phyloP scores from a whole-genome alignment of 2,888 invertebrate genomes.

The Temnothorax ravouxi region DNA sequence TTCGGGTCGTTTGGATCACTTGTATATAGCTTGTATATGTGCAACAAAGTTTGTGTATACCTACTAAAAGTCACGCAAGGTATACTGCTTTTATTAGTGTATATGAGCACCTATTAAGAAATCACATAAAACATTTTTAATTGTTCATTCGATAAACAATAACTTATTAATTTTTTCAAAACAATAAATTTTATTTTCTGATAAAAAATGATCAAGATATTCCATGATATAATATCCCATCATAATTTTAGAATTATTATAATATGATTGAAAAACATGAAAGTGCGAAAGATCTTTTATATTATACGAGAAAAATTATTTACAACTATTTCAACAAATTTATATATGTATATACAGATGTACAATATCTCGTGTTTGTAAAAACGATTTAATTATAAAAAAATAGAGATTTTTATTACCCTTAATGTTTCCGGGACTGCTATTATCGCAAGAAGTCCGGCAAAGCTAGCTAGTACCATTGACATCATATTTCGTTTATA shows the following conservation, averaged over 20 bases:
- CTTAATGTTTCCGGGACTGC: constrained; percentile 91
- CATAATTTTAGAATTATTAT: background rate
- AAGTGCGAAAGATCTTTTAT: background rate
- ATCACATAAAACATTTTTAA: background rate
- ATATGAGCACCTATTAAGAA: constrained; percentile 86
- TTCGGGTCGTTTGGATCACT: constrained; percentile 86
- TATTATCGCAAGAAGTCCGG: constrained; percentile 92
- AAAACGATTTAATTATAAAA: background rate
- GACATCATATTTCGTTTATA: constrained; percentile 90
- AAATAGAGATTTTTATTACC: constrained; percentile 82
- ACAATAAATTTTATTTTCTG: background rate
- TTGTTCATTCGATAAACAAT: background rate
- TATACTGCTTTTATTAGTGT: constrained; percentile 90
- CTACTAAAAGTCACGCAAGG: constrained; percentile 90
- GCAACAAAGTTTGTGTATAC: constrained; percentile 92
- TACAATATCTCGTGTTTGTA: background rate
- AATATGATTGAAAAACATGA: background rate
- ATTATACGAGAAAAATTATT: background rate
- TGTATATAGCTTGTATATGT: constrained; percentile 91
- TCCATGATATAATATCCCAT: background rate
- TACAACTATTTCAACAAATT: background rate
- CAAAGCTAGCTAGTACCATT: constrained; percentile 89
- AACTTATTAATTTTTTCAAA: background rate
- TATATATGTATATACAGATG: background rate
- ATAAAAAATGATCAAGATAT: background rate